Evolutionary conservation across 2,113 vertebrate species (phyloP).

Genomic region (Callospermophilus lateralis): DNA sequence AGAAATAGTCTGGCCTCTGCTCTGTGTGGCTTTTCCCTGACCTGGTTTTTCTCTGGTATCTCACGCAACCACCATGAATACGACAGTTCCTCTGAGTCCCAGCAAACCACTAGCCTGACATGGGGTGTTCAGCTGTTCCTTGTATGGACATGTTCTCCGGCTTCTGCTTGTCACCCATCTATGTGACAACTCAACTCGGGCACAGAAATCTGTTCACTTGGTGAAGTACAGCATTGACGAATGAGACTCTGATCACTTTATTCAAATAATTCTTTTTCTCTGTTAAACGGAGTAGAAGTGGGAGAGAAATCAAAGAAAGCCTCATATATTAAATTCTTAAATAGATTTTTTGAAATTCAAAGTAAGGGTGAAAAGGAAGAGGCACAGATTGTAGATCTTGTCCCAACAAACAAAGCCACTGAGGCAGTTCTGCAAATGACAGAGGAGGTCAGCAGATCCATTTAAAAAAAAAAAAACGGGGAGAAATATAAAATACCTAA

Average conservation of each 20-base stretch:
- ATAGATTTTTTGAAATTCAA: slow-evolving; percentile 84
- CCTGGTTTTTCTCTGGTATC: neutral
- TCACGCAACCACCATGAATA: rapidly evolving
- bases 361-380: slow-evolving; percentile 29
- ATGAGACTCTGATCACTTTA: slow-evolving; percentile 58
- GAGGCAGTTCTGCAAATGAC: neutral
- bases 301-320: slow-evolving; percentile 41
- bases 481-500: slow-evolving; percentile 54
- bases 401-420: slow-evolving; percentile 39
- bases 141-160: neutral
- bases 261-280: slow-evolving; percentile 78
- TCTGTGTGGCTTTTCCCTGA: rapidly evolving
- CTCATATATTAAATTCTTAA: slow-evolving; percentile 90
- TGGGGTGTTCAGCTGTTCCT: neutral
- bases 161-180: neutral
- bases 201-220: neutral
- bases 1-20: neutral
- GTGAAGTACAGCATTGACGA: slow-evolving; percentile 25
- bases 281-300: slow-evolving; percentile 39
- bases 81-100: neutral
- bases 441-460: slow-evolving; percentile 45
- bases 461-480: neutral
- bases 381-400: slow-evolving; percentile 35
- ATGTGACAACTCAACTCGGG: neutral
- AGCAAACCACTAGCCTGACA: neutral